phyloP scores from a whole-genome alignment of 1,140 invertebrate genomes.

The Rhopalosiphum maidis region DNA sequence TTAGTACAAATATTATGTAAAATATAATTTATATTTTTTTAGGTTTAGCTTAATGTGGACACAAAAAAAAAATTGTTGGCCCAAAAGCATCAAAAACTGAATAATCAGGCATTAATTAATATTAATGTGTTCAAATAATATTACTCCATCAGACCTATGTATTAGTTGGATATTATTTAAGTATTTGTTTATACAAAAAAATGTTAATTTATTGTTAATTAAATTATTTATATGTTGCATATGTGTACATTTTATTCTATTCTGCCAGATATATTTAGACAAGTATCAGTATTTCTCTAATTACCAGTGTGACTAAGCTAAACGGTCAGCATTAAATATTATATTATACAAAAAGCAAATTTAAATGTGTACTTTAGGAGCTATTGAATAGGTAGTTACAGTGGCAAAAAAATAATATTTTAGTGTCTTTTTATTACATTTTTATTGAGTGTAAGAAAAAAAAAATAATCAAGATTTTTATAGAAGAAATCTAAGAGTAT shows the following conservation, averaged over 20 bases:
- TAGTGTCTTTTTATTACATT: not conserved
- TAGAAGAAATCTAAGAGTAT: not conserved
- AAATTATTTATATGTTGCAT: not conserved
- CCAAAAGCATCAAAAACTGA: not conserved
- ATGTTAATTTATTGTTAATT: not conserved
- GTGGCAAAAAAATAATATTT: not conserved
- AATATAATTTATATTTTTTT: not conserved
- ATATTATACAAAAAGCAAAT: not conserved
- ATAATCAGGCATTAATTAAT: not conserved
- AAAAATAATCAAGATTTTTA: not conserved
- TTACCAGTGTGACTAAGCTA: not conserved
- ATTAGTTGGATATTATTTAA: not conserved
- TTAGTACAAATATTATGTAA: not conserved
- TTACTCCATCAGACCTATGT: not conserved
- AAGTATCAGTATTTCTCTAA: not conserved
- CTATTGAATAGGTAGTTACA: not conserved
- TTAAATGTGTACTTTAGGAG: not conserved
- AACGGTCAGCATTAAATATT: not conserved
- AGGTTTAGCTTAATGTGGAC: not conserved
- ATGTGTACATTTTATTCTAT: not conserved
- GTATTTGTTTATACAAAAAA: not conserved
- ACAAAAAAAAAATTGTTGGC: not conserved
- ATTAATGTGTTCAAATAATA: not conserved
- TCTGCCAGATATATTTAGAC: not conserved
- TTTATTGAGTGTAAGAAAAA: not conserved